A percentile compares a stretch with the other conserved stretches of the same genome.
Conservation (phyloP, 1,140 invertebrate genomes). For the Gryon sp. region DNA sequence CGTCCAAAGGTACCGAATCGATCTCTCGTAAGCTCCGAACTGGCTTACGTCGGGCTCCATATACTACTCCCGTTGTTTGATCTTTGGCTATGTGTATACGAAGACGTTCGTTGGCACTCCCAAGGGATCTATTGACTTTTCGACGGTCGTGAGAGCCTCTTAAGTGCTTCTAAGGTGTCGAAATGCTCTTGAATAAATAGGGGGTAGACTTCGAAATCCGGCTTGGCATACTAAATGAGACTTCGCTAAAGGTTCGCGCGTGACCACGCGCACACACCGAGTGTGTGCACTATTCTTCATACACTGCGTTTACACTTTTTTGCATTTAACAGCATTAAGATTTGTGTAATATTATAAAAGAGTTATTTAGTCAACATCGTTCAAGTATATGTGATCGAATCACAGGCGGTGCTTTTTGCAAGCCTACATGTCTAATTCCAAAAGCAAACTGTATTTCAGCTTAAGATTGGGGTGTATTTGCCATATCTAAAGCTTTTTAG, state of each 20-base stretch:
- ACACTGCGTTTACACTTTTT: constrained; percentile 41
- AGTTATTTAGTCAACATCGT: constrained; percentile 38
- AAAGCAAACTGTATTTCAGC: constrained; percentile 11
- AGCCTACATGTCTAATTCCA: neutral
- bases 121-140: constrained; percentile 71
- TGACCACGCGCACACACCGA: constrained; percentile 42
- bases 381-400: constrained; percentile 14
- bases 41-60: constrained; percentile 54
- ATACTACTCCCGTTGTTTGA: constrained; percentile 60
- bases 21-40: constrained; percentile 59
- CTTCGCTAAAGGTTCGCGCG: constrained; percentile 47
- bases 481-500: neutral
- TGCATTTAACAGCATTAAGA: constrained; percentile 37
- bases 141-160: constrained; percentile 69
- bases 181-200: constrained; percentile 74
- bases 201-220: constrained; percentile 72
- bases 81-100: constrained; percentile 65
- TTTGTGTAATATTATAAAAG: constrained; percentile 40
- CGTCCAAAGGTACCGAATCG: constrained; percentile 52
- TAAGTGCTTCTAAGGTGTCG: constrained; percentile 71
- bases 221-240: constrained; percentile 67
- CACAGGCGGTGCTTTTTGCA: constrained; percentile 8
- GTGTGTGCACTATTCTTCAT: constrained; percentile 10
- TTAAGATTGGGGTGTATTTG: constrained; percentile 2
- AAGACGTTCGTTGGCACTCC: constrained; percentile 68